These are phyloP conservation scores for Callipepla californica DNA, from an alignment of 2,113 vertebrate genomes.

Conservation along the genomic window DNA sequence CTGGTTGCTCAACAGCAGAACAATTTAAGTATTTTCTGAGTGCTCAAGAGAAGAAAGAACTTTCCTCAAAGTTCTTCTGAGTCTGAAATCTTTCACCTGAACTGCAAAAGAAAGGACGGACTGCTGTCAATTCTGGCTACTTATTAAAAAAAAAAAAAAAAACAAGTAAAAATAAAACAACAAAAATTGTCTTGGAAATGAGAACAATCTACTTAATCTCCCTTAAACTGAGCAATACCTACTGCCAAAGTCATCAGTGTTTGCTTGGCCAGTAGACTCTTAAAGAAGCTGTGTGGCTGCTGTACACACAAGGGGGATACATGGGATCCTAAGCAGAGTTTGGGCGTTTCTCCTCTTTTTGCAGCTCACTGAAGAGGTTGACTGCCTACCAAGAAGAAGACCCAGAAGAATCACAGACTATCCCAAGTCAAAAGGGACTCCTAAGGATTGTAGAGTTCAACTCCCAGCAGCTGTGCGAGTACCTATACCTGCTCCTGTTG, in stretches of 20 bases:
- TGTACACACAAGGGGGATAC: rapidly evolving
- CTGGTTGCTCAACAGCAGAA: neutral
- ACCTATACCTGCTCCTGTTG: rapidly evolving
- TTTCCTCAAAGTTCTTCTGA: neutral
- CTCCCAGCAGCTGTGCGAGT: neutral
- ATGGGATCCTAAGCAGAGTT: neutral
- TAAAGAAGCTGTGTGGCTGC: neutral
- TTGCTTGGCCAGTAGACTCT: neutral
- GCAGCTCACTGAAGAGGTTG: neutral
- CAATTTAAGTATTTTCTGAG: neutral
- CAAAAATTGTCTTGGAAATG: neutral
- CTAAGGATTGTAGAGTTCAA: too few species aligned
- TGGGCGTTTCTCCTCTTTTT: neutral
- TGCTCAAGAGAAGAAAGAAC: neutral
- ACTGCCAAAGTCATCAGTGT: rapidly evolving
- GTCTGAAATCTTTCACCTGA: neutral
- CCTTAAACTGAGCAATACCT: neutral
- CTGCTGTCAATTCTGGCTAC: neutral
- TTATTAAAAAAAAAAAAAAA: neutral
- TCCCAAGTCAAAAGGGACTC: too few species aligned
- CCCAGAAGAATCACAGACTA: too few species aligned
- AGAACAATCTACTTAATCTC: neutral
- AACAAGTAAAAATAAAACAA: neutral
- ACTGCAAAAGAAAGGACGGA: neutral
- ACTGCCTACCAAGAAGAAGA: neutral